A percentile compares a stretch with the other conserved stretches of the same genome.
Evolutionary conservation across 2,888 invertebrate genomes (phyloP).

Genomic region (Torymus texanus): DNA sequence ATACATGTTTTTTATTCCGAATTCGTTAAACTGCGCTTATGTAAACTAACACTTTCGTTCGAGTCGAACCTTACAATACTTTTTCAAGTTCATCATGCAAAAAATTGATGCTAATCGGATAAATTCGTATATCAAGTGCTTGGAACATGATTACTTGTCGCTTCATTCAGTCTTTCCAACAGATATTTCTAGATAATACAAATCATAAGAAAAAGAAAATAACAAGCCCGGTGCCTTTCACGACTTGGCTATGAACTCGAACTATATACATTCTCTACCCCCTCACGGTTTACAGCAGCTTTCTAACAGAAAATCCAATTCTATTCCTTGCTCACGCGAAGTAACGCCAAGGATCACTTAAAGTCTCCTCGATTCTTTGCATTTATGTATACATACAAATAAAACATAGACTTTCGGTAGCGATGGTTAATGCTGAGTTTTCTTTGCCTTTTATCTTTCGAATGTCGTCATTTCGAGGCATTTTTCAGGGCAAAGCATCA

Average conservation of each 20-base stretch:
- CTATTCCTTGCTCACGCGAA: slow-evolving; percentile 31
- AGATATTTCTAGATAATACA: slow-evolving; percentile 29
- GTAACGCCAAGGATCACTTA: slow-evolving; percentile 33
- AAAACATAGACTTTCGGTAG: slow-evolving; percentile 34
- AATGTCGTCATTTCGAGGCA: slow-evolving; percentile 22
- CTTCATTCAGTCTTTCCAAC: slow-evolving; percentile 45
- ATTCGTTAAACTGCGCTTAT: slow-evolving; percentile 42
- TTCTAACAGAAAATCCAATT: slow-evolving; percentile 14
- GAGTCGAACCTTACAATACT: slow-evolving; percentile 47
- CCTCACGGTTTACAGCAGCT: slow-evolving; percentile 13
- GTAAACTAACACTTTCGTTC: slow-evolving; percentile 28
- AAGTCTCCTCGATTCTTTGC: slow-evolving; percentile 46
- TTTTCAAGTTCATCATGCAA: slow-evolving; percentile 52
- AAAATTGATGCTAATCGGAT: slow-evolving; percentile 34
- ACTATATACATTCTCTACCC: slow-evolving; percentile 18
- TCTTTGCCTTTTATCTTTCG: slow-evolving; percentile 8
- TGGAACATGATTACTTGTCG: slow-evolving; percentile 36
- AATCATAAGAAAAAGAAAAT: slow-evolving; percentile 4
- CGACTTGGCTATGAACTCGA: slow-evolving; percentile 29
- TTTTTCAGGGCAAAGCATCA: slow-evolving; percentile 32
- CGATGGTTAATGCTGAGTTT: slow-evolving; percentile 34
- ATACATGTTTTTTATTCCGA: slow-evolving; percentile 43
- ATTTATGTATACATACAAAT: slow-evolving; percentile 31
- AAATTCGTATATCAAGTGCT: slow-evolving; percentile 30
- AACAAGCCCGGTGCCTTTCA: slow-evolving; percentile 45